Conservation (phyloP, 1,140 invertebrate species). For the Sitobion miscanthi region DNA sequence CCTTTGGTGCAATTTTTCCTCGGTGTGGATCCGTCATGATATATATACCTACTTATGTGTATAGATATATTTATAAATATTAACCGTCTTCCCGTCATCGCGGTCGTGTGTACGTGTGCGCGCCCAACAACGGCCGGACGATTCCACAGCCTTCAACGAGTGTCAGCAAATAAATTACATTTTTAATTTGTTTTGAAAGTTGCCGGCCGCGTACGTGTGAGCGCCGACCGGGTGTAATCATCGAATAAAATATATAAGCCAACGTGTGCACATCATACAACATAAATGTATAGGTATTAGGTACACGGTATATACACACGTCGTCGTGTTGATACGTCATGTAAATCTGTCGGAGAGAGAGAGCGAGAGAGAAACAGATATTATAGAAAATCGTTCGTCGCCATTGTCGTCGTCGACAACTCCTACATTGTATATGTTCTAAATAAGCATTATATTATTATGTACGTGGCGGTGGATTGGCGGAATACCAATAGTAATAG, state of each 20-base stretch:
- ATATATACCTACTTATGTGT: too few species aligned
- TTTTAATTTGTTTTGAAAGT: constrained; percentile 39
- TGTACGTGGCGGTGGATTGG: neutral
- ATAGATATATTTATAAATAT: neutral
- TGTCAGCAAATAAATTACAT: constrained; percentile 52
- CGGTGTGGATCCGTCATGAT: neutral
- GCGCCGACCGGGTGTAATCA: neutral
- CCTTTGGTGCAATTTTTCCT: neutral
- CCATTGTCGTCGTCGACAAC: neutral
- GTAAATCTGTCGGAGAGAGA: neutral
- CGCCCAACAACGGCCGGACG: neutral
- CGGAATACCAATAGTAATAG: neutral
- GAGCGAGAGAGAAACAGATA: neutral
- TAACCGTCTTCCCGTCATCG: neutral
- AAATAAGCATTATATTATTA: neutral
- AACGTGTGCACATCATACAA: neutral
- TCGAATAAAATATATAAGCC: neutral
- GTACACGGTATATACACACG: neutral
- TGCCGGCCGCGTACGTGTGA: neutral
- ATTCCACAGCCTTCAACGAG: constrained; percentile 22
- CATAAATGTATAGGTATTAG: neutral
- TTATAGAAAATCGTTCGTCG: neutral
- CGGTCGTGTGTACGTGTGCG: neutral
- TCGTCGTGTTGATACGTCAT: neutral
- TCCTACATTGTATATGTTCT: neutral